These are phyloP conservation scores for Monochamus saltuarius DNA, from an alignment of 1,140 invertebrate species.

Conservation along the genomic window DNA sequence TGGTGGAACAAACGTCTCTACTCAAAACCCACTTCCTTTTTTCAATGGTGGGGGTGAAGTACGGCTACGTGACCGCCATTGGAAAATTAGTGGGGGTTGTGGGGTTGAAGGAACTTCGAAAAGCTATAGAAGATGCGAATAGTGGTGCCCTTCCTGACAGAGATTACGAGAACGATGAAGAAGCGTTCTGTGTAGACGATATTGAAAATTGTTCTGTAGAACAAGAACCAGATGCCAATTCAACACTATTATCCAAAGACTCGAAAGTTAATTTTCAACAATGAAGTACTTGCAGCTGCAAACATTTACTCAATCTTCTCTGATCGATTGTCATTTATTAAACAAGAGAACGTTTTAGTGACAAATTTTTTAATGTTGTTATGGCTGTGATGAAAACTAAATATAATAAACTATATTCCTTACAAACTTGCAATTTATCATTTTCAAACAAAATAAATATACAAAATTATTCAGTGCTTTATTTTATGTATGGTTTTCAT, in stretches of 20 bases:
- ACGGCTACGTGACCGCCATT: conserved; percentile 96
- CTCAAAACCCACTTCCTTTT: conserved; percentile 94
- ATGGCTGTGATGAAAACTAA: neutral
- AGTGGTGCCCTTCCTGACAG: conserved; percentile 37
- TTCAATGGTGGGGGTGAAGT: conserved; percentile 93
- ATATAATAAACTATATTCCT: neutral
- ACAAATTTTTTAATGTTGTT: too few relatives aligned
- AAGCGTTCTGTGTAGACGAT: neutral
- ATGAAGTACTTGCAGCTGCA: too few relatives aligned
- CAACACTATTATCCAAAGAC: conserved; percentile 1
- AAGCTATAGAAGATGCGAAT: conserved; percentile 85
- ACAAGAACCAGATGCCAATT: conserved; percentile 3
- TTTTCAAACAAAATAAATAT: conserved; percentile 1
- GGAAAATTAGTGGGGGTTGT: conserved; percentile 94
- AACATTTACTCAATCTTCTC: too few relatives aligned
- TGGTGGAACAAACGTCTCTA: conserved; percentile 92
- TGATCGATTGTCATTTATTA: too few relatives aligned
- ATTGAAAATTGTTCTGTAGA: neutral
- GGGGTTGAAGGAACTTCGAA: conserved; percentile 89
- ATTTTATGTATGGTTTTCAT: too few relatives aligned
- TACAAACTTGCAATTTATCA: neutral
- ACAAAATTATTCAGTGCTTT: too few relatives aligned
- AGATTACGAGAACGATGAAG: neutral
- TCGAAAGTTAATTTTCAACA: neutral
- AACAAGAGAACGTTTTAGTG: too few relatives aligned